Percentiles rank a stretch among this genome's conserved stretches.
Evolutionary conservation across 64 coral and sea anemone genomes (phyloP).

Genomic region (Pocillopora damicornis): DNA sequence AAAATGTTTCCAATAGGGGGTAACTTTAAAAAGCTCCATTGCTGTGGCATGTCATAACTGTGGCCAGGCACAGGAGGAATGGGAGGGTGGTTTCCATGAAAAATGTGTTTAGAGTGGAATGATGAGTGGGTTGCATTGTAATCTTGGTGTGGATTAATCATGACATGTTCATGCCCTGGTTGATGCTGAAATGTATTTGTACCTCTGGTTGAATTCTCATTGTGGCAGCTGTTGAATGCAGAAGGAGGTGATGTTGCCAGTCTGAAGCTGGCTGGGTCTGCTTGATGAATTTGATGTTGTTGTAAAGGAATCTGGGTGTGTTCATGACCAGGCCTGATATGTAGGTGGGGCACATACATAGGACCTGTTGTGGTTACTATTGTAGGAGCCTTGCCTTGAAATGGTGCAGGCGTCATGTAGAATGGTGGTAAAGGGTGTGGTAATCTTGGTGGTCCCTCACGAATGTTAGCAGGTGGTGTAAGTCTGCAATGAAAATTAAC

Average conservation of each 20-base stretch:
- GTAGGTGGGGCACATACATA: constrained; percentile 41
- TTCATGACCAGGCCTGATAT: constrained; percentile 36
- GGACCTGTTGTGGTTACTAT: constrained; percentile 39
- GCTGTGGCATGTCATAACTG: constrained; percentile 46
- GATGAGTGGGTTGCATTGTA: background rate
- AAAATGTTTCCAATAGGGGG: constrained; percentile 53
- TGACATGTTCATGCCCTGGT: background rate
- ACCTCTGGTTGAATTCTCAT: background rate
- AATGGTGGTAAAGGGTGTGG: constrained; percentile 35
- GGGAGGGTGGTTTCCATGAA: constrained; percentile 19
- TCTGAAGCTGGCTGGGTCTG: constrained; percentile 1
- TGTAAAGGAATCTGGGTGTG: constrained; percentile 26
- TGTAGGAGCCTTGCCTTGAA: constrained; percentile 27
- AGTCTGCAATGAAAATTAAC: constrained; percentile 13
- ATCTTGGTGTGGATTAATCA: constrained; percentile 14
- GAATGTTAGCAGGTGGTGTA: constrained; percentile 8
- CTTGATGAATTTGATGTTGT: background rate
- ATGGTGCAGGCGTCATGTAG: constrained; percentile 21
- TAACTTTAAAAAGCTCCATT: constrained; percentile 58
- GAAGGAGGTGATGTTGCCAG: constrained; percentile 31
- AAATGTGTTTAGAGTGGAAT: constrained; percentile 25
- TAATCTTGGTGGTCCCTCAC: constrained; percentile 18
- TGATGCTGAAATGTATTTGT: constrained; percentile 29
- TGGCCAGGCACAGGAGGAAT: background rate
- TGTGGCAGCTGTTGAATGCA: constrained; percentile 14